These are phyloP conservation scores for Drosophila prolongata DNA, from an alignment of 2,888 invertebrate species.

Conservation along the genomic window DNA sequence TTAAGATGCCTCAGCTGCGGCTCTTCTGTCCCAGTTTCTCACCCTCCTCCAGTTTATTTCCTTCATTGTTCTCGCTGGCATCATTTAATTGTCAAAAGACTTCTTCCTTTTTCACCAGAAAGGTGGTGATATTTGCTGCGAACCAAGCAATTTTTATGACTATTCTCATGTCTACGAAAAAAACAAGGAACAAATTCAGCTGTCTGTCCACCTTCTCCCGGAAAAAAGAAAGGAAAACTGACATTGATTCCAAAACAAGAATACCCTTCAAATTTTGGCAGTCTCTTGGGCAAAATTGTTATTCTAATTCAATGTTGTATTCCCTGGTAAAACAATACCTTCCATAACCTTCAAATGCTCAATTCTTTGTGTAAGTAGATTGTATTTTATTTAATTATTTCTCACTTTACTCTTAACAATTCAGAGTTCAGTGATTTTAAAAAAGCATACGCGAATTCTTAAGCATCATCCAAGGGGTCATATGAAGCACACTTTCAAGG, in stretches of 20 bases:
- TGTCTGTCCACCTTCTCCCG: background rate
- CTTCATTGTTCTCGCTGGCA: conserved; percentile 63
- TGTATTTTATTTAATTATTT: no score
- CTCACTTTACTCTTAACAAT: no score
- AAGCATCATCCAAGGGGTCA: background rate
- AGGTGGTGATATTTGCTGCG: conserved; percentile 60
- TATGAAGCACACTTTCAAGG: background rate
- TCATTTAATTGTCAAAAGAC: conserved; percentile 76
- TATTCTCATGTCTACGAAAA: conserved; percentile 13
- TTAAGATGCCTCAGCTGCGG: conserved; percentile 62
- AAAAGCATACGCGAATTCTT: background rate
- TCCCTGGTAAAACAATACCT: no score
- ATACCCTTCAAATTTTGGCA: background rate
- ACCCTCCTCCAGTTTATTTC: conserved; percentile 27
- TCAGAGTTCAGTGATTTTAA: no score
- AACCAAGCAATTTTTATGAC: conserved; percentile 65
- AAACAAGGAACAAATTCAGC: background rate
- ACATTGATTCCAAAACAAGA: background rate
- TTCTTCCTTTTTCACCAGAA: conserved; percentile 14
- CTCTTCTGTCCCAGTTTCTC: conserved; percentile 9
- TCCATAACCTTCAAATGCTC: no score
- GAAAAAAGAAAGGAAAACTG: background rate
- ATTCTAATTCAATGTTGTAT: no score
- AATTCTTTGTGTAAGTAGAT: no score
- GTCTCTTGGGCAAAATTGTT: no score